A percentile compares a stretch with the other conserved stretches of the same genome.
phyloP scores from a whole-genome alignment of 2,888 invertebrate genomes.

The Cantharis rufa region DNA sequence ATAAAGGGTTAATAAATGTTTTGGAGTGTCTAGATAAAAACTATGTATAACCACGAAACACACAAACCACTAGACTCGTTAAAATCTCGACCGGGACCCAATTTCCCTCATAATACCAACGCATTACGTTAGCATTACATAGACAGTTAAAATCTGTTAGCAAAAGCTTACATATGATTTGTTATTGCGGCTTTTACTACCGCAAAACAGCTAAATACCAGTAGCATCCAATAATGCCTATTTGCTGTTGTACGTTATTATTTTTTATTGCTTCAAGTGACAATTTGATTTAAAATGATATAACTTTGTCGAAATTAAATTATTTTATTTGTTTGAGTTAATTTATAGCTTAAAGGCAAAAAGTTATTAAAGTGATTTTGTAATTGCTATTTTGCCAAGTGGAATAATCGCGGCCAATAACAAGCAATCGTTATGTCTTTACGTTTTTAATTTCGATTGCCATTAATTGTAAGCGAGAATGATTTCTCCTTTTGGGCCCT shows the following conservation, averaged over 20 bases:
- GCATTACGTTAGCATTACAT: conserved; percentile 56
- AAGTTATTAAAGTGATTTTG: not conserved
- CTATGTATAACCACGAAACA: conserved; percentile 47
- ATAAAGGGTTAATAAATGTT: not conserved
- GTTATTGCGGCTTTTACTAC: conserved; percentile 54
- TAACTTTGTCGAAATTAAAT: conserved; percentile 20
- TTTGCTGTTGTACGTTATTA: conserved; percentile 13
- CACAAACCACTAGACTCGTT: conserved; percentile 52
- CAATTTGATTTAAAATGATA: conserved; percentile 16
- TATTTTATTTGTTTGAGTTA: conserved; percentile 30
- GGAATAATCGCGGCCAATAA: conserved; percentile 37
- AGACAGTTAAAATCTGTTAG: conserved; percentile 57
- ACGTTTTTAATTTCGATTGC: conserved; percentile 56
- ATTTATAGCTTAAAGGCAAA: conserved; percentile 21
- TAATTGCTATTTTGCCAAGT: conserved; percentile 7
- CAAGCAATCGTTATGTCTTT: conserved; percentile 43
- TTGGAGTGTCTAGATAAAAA: conserved; percentile 37
- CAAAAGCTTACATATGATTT: conserved; percentile 57
- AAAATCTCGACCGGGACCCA: conserved; percentile 53
- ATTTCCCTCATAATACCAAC: conserved; percentile 54
- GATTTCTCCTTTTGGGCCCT: conserved; percentile 38
- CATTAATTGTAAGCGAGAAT: conserved; percentile 53
- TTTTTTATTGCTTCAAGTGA: conserved; percentile 13
- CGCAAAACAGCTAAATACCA: conserved; percentile 46
- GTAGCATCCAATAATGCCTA: conserved; percentile 21